Conservation (phyloP, 2,797 vertebrate species). For the Pogoniulus pusillus region DNA sequence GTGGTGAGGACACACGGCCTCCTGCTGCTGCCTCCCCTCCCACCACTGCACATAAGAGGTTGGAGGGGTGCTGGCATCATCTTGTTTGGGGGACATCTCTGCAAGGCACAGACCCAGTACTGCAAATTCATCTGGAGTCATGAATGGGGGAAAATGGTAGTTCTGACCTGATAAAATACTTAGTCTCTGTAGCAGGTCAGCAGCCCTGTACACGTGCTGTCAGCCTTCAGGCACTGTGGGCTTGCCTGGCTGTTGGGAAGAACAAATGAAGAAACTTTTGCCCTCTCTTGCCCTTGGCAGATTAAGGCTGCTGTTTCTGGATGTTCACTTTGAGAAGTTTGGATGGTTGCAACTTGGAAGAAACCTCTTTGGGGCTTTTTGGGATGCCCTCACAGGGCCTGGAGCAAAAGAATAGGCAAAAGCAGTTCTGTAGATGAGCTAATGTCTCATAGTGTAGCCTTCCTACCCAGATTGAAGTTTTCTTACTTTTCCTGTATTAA, state of each 20-base stretch:
- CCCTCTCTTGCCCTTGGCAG: not conserved
- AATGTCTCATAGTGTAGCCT: not conserved
- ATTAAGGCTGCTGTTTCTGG: not conserved
- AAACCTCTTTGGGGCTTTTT: not conserved
- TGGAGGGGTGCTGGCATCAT: not conserved
- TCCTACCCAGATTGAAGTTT: not conserved
- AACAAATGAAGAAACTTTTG: not conserved
- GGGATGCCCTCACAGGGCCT: not conserved
- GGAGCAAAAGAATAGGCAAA: not conserved
- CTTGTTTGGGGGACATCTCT: not conserved
- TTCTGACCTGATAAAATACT: not conserved
- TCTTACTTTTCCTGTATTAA: not conserved
- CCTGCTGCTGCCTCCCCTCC: not conserved
- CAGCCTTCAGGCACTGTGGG: not conserved
- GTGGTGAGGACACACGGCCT: not conserved
- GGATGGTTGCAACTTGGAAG: not conserved
- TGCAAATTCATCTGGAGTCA: not conserved
- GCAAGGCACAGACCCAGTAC: not conserved
- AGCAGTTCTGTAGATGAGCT: not conserved
- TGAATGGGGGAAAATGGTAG: rapidly evolving
- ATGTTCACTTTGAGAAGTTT: not conserved
- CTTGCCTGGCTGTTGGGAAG: not conserved
- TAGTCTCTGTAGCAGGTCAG: not conserved
- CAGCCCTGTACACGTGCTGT: not conserved
- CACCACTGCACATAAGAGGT: rapidly evolving